These are phyloP conservation scores for Pocillopora damicornis DNA, from an alignment of 64 coral and sea anemone genomes.

Conservation along the genomic window DNA sequence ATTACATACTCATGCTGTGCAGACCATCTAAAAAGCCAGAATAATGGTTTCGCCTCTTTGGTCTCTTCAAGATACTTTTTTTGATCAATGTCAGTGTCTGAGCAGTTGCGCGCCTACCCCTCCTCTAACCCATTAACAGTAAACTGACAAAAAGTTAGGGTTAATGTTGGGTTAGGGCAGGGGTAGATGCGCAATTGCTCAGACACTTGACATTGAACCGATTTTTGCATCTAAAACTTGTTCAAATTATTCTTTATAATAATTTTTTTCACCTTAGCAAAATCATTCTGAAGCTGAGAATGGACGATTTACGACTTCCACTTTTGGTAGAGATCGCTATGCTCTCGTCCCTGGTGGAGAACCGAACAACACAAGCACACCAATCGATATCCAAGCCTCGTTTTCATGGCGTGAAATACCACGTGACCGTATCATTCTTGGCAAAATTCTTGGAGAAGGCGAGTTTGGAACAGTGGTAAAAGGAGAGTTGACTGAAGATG, in stretches of 20 bases:
- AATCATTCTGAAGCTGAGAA: neutral
- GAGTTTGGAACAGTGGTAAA: constrained; percentile 73
- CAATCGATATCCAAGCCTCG: neutral
- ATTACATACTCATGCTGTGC: too few relatives aligned
- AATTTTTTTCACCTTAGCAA: neutral
- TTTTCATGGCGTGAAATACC: constrained; percentile 71
- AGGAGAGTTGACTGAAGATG: constrained; percentile 61
- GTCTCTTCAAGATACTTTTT: too few relatives aligned
- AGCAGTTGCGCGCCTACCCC: too few relatives aligned
- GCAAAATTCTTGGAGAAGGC: constrained; percentile 64
- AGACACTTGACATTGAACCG: too few relatives aligned
- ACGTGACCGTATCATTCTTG: constrained; percentile 62
- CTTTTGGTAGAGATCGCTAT: constrained; percentile 10
- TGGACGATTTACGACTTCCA: neutral
- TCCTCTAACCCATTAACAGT: too few relatives aligned
- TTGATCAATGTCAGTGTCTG: too few relatives aligned
- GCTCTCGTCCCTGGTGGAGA: neutral
- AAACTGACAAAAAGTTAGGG: too few relatives aligned
- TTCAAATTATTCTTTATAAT: neutral
- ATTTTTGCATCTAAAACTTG: neutral
- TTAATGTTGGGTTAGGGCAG: too few relatives aligned
- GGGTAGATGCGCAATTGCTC: too few relatives aligned
- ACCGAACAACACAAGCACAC: neutral
- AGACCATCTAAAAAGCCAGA: too few relatives aligned
- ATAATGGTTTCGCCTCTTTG: too few relatives aligned